Conservation (phyloP, 2,888 invertebrate species). For the Arenicola marina region DNA sequence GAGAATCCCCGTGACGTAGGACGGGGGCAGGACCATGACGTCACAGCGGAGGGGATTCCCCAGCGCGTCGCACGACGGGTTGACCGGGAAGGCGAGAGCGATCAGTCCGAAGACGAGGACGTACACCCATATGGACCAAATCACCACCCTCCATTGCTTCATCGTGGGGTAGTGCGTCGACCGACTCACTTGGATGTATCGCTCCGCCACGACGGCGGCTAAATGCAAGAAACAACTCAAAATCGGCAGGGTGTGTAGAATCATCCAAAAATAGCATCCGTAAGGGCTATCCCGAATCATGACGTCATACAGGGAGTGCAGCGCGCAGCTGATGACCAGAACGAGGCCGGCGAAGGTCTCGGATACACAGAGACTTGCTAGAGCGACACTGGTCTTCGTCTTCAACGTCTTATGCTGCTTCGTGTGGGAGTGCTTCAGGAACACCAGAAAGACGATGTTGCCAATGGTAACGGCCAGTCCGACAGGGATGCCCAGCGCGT, state of each 20-base stretch:
- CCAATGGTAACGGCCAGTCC: neutral
- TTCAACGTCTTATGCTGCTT: neutral
- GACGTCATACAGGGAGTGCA: neutral
- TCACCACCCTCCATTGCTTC: neutral
- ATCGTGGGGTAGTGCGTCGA: neutral
- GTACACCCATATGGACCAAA: slow-evolving; percentile 7
- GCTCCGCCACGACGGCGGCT: neutral
- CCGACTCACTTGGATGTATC: neutral
- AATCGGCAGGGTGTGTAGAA: slow-evolving; percentile 1
- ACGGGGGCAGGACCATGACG: slow-evolving; percentile 3
- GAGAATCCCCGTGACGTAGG: neutral
- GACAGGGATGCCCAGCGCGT: slow-evolving; percentile 11
- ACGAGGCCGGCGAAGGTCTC: slow-evolving; percentile 2
- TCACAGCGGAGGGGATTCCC: slow-evolving; percentile 14
- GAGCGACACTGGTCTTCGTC: neutral
- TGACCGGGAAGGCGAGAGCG: slow-evolving; percentile 3
- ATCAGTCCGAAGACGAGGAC: slow-evolving; percentile 1
- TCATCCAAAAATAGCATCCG: slow-evolving; percentile 7
- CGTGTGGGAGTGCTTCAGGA: neutral
- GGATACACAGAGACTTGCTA: neutral
- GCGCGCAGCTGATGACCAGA: neutral
- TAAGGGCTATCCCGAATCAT: neutral
- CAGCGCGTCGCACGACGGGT: neutral
- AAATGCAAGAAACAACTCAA: slow-evolving; percentile 1
- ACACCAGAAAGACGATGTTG: slow-evolving; percentile 3